These are phyloP conservation scores for Hipparchia sbordonii DNA, from an alignment of 2,888 invertebrate species.

Conservation along the genomic window DNA sequence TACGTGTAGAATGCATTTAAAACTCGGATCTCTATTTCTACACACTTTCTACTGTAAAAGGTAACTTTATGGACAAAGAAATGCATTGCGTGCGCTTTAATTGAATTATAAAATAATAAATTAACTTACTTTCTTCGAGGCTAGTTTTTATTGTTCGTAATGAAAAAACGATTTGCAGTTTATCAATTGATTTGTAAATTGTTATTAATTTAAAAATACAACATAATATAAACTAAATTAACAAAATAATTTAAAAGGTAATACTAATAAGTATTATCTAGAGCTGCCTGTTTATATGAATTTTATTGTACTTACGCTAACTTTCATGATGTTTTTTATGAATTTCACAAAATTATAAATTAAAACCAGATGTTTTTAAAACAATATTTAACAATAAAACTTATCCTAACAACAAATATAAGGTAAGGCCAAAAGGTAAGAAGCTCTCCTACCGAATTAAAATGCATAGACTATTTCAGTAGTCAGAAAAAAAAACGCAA, in stretches of 20 bases:
- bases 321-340: neutral
- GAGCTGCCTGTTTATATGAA: neutral
- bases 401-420: neutral
- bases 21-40: neutral
- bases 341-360: neutral
- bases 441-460: neutral
- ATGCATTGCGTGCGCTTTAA: constrained; percentile 15
- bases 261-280: neutral
- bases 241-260: neutral
- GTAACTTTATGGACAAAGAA: neutral
- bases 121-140: neutral
- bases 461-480: no score
- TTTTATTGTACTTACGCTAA: neutral
- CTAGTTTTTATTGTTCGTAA: neutral
- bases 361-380: neutral
- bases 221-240: neutral
- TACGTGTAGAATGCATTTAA: constrained; percentile 6
- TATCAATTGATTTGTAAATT: neutral
- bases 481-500: no score
- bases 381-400: neutral
- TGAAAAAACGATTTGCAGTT: neutral
- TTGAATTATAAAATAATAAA: constrained; percentile 25
- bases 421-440: neutral
- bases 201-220: no score
- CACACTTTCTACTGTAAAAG: neutral